Conservation (phyloP, 2,113 vertebrate genomes). For the Rhabdomys dilectus region DNA sequence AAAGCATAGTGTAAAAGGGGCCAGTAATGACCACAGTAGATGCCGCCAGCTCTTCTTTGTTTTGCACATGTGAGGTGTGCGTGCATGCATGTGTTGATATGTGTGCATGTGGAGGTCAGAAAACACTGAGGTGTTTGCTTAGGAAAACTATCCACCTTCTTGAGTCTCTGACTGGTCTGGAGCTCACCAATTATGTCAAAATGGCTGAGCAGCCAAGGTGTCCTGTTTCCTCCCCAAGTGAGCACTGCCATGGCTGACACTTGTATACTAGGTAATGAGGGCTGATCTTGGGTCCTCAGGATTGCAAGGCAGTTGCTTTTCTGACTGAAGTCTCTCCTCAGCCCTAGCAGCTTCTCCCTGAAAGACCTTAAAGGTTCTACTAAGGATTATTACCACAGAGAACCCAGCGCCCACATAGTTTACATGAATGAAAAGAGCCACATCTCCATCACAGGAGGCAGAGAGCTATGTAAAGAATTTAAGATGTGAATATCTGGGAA, state of each 20-base stretch:
- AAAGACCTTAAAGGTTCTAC: neutral
- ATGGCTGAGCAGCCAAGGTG: neutral
- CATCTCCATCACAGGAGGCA: neutral
- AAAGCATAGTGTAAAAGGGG: no score
- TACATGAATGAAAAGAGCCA: neutral
- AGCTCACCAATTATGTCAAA: no score
- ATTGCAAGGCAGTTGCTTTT: neutral
- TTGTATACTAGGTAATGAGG: neutral
- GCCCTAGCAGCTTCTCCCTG: no score
- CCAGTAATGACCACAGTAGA: no score
- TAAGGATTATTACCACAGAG: no score
- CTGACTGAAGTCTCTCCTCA: neutral
- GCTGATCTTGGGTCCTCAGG: neutral
- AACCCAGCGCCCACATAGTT: neutral
- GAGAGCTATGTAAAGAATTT: neutral
- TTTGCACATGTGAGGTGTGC: neutral
- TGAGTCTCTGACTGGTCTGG: neutral
- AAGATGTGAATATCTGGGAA: neutral
- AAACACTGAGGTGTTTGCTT: neutral
- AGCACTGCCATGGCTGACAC: neutral
- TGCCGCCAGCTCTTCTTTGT: neutral
- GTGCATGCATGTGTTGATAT: neutral
- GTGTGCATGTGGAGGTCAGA: neutral
- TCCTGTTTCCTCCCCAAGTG: neutral
- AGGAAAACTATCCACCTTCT: neutral